Conservation (phyloP, 2,113 vertebrate species). For the Ammospiza caudacuta region DNA sequence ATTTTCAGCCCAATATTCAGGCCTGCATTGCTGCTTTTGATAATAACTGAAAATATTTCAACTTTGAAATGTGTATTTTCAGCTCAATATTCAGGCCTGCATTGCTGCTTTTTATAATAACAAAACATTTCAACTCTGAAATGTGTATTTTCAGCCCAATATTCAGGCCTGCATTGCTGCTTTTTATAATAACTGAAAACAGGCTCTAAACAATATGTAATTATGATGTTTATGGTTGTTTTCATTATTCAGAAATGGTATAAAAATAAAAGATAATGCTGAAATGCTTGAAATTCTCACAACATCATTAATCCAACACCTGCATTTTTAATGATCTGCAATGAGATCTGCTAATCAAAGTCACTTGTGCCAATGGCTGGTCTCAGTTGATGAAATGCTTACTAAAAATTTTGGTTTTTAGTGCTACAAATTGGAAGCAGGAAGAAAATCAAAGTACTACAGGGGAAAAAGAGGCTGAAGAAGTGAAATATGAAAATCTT, state of each 20-base stretch:
- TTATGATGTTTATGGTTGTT: neutral
- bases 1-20: too few species aligned
- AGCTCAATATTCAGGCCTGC: neutral
- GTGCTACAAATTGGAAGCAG: accelerated
- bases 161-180: too few species aligned
- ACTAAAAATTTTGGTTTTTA: accelerated
- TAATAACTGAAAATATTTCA: neutral
- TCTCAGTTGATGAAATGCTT: neutral
- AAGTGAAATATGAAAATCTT: neutral
- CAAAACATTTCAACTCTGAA: too few species aligned
- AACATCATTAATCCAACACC: neutral
- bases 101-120: neutral
- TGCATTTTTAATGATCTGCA: neutral
- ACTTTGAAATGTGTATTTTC: neutral
- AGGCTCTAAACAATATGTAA: neutral
- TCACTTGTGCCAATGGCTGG: neutral
- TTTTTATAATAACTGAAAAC: neutral
- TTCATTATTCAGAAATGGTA: neutral
- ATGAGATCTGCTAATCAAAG: neutral
- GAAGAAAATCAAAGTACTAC: neutral
- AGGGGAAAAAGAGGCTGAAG: too few species aligned
- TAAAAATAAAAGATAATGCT: neutral
- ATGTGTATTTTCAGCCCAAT: too few species aligned
- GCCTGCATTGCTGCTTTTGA: too few species aligned
- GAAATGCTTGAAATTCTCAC: neutral